Evolutionary conservation across 2,797 vertebrate species (phyloP).

Genomic region (Leptatherina wallacei): DNA sequence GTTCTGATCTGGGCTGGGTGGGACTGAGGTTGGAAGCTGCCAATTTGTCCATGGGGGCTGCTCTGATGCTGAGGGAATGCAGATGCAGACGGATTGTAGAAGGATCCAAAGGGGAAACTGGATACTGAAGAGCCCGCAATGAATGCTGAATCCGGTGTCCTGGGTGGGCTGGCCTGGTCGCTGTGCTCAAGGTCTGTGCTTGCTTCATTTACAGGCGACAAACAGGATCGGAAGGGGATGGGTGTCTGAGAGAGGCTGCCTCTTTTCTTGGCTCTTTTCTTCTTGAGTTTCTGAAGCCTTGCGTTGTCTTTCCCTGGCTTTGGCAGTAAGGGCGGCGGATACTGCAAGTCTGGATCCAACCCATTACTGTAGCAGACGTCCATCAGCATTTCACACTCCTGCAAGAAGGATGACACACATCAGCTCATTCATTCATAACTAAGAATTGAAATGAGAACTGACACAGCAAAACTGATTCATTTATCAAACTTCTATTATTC

Average conservation of each 20-base stretch:
- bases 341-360: slow-evolving; percentile 76
- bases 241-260: slow-evolving; percentile 76
- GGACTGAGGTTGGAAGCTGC: slow-evolving; percentile 70
- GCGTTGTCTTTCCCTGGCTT: slow-evolving; percentile 93
- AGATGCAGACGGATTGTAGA: slow-evolving; percentile 66
- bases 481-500: not conserved
- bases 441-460: not conserved
- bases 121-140: slow-evolving; percentile 54
- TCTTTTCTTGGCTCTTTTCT: slow-evolving; percentile 88
- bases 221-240: slow-evolving; percentile 86
- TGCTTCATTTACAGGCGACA: slow-evolving; percentile 94
- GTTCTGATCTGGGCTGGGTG: slow-evolving; percentile 42
- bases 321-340: slow-evolving; percentile 88
- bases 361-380: slow-evolving; percentile 78
- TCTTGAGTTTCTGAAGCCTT: slow-evolving; percentile 89
- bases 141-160: slow-evolving; percentile 72
- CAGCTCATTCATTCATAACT: not conserved
- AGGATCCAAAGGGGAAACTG: slow-evolving; percentile 64
- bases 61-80: slow-evolving; percentile 75
- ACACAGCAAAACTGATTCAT: not conserved
- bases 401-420: slow-evolving; percentile 51
- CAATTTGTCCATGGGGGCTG: slow-evolving; percentile 67
- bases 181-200: slow-evolving; percentile 88
- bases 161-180: slow-evolving; percentile 78
- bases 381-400: slow-evolving; percentile 87